phyloP scores from a whole-genome alignment of 2,797 vertebrate species.

The Poecilia picta region DNA sequence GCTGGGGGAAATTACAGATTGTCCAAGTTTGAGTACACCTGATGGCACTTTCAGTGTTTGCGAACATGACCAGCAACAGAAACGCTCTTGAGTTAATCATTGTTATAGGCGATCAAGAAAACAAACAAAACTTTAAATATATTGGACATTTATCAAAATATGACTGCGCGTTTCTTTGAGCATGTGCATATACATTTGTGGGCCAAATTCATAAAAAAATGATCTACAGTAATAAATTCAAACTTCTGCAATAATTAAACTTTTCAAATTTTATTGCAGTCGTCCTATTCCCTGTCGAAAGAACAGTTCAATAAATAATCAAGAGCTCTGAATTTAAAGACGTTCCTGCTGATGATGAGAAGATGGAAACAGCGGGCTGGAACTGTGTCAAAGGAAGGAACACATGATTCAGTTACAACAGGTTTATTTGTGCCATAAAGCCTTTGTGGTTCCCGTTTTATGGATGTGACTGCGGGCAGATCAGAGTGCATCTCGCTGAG shows the following conservation, averaged over 20 bases:
- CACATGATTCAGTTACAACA: conserved; percentile 31
- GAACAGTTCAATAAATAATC: neutral
- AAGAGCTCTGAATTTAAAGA: neutral
- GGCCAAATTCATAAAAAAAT: neutral
- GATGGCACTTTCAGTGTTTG: neutral
- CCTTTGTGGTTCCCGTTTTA: conserved; percentile 56
- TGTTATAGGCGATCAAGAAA: neutral
- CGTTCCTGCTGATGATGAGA: neutral
- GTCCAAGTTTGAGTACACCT: neutral
- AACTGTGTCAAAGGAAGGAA: neutral
- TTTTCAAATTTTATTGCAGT: neutral
- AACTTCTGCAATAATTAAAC: neutral
- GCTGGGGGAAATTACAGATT: neutral
- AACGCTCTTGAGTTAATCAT: neutral
- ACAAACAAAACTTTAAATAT: neutral
- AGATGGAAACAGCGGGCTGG: neutral
- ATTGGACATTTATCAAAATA: neutral
- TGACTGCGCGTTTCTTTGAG: neutral
- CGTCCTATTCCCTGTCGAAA: neutral
- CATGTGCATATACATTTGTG: neutral
- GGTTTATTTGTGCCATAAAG: conserved; percentile 67
- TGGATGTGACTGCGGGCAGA: conserved; percentile 30
- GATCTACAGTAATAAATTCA: neutral
- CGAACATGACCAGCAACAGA: neutral
- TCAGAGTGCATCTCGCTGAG: neutral